These are phyloP conservation scores for Heteropelma amictum DNA, from an alignment of 2,888 invertebrate species.

Conservation along the genomic window DNA sequence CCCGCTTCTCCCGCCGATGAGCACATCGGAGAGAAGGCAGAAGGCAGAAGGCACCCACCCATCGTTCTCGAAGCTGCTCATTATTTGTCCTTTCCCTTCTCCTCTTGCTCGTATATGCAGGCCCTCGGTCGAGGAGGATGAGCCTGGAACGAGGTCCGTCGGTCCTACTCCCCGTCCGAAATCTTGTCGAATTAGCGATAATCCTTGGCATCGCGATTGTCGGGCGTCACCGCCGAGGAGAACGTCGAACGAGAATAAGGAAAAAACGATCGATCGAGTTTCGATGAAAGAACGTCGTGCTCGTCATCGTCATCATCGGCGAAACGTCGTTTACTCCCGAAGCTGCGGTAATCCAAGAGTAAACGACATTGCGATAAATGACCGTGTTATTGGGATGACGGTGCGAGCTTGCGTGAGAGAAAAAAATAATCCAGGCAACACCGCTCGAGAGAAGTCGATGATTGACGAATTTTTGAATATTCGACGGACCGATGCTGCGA, in stretches of 20 bases:
- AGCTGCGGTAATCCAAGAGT: conserved; percentile 69
- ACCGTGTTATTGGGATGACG: conserved; percentile 68
- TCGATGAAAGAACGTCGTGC: conserved; percentile 27
- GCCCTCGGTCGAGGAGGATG: conserved; percentile 59
- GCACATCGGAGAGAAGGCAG: conserved; percentile 54
- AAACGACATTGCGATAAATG: conserved; percentile 75
- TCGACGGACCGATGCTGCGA: not conserved
- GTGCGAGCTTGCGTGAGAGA: conserved; percentile 69
- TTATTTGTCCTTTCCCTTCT: conserved; percentile 67
- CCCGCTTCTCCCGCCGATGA: conserved; percentile 67
- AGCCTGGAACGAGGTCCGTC: conserved; percentile 52
- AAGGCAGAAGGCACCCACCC: no score
- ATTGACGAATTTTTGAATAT: conserved; percentile 16
- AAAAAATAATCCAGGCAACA: not conserved
- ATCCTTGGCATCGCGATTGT: conserved; percentile 9
- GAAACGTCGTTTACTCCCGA: conserved; percentile 57
- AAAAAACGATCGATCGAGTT: not conserved
- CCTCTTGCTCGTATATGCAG: conserved; percentile 62
- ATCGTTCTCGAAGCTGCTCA: conserved; percentile 17
- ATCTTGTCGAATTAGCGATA: conserved; percentile 23
- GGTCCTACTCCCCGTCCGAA: conserved; percentile 46
- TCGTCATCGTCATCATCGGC: no score
- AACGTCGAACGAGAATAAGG: conserved; percentile 2
- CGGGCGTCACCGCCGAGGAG: not conserved
- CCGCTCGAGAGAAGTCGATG: not conserved